Conservation (phyloP, 2,888 invertebrate genomes). For the Girardia tigrina region DNA sequence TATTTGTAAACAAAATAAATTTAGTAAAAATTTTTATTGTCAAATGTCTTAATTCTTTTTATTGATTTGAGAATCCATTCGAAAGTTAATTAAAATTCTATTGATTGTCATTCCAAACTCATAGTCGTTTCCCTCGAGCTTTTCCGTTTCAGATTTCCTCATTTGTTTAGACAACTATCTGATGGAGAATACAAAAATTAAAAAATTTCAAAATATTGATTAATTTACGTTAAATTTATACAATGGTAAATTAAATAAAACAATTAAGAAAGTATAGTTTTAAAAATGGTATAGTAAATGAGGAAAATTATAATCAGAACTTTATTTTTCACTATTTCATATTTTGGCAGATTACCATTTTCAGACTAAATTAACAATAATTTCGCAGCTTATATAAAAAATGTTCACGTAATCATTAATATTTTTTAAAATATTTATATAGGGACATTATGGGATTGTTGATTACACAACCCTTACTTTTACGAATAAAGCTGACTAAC, state of each 20-base stretch:
- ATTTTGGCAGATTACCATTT: too few relatives aligned
- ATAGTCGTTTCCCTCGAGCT: constrained; percentile 23
- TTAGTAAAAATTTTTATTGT: constrained; percentile 12
- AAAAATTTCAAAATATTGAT: constrained; percentile 13
- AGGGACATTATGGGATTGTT: too few relatives aligned
- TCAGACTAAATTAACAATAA: too few relatives aligned
- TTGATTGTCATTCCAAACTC: constrained; percentile 23
- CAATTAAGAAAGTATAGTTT: too few relatives aligned
- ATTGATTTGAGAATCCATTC: constrained; percentile 20
- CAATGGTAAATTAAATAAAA: not conserved
- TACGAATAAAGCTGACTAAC: too few relatives aligned
- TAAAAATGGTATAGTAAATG: too few relatives aligned
- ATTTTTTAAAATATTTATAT: too few relatives aligned
- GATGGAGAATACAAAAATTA: not conserved
- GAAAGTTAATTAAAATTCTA: constrained; percentile 23
- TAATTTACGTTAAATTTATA: constrained; percentile 1
- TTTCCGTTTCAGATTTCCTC: constrained; percentile 18
- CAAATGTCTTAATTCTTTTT: constrained; percentile 20
- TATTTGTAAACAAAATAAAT: not conserved
- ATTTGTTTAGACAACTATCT: constrained; percentile 23
- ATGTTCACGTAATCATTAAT: too few relatives aligned
- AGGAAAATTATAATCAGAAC: too few relatives aligned
- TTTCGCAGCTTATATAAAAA: too few relatives aligned
- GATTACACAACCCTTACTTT: too few relatives aligned
- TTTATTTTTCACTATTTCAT: too few relatives aligned